Evolutionary conservation across 2,113 vertebrate species (phyloP), one percentile per base, ranked within the genome.

Genomic region (Dasyornis broadbenti): DNA sequence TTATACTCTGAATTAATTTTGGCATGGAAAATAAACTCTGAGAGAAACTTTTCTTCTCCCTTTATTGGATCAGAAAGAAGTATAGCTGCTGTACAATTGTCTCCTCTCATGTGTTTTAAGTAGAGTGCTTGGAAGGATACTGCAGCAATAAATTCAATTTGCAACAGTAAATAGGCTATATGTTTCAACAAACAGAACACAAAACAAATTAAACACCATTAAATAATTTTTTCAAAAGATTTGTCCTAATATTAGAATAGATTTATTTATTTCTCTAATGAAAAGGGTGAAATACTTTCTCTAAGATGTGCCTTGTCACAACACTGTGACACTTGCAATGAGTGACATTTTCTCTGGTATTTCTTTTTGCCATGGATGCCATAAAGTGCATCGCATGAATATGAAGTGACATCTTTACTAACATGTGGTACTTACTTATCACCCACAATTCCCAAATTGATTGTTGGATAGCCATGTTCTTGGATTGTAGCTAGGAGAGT

Each of bases 371-470:
- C 86, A 73, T 23, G 39, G 82, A 89, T 94, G 75, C 66, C 35
- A 47, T 89, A 20, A 89, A 79, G 49, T 37, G 82, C 92, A 87
- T 45, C 26, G 5, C 90, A 94, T 92, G 92, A 94, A 92, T 81
- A 87, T 84, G 88, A 95, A 96, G 85, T 83, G 90, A 93, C 80
- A 94, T 92, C 82, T 92, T 91, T 95, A 97, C 90, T 96, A 97
- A 97, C 79, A 95, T 22, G 68, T 73, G 91, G 82, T 97, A 98
- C 98, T 94, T 99, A 99, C 99, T 99, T 99, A 98, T 99, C 99
- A 98, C 99, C 99, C 88, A 99, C 99, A 95, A 99, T 99, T 97
- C 99, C 99, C 97, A 99, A 98, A 96, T 99, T 99, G 98, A 99
- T 99, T 95, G 99, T 99, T 91, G 99, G 99, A 90, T 99, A 99